phyloP scores from a whole-genome alignment of 2,797 vertebrate genomes.

The Pantherophis vulpinus region DNA sequence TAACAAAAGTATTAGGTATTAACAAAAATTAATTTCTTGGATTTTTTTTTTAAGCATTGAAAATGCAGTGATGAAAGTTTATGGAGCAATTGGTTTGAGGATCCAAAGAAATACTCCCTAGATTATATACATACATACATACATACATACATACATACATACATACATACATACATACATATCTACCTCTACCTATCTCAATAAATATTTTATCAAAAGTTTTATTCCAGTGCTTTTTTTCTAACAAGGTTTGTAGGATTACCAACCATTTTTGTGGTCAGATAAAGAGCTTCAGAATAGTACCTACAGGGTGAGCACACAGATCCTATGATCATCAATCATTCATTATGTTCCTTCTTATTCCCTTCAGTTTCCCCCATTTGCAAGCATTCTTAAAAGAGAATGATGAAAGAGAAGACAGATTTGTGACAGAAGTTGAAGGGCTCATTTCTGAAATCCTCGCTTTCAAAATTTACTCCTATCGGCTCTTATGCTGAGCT shows the following conservation, averaged over 20 bases:
- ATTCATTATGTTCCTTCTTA: neutral
- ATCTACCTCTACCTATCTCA: neutral
- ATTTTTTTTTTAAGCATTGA: too few relatives aligned
- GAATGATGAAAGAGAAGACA: neutral
- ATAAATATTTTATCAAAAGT: neutral
- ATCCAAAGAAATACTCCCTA: neutral
- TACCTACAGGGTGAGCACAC: neutral
- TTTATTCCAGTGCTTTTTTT: neutral
- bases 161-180: too few relatives aligned
- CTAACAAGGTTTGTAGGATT: neutral
- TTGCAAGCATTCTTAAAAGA: neutral
- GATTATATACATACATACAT: too few relatives aligned
- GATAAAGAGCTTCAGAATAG: neutral
- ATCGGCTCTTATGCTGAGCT: neutral
- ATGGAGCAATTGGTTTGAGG: neutral
- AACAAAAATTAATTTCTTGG: too few relatives aligned
- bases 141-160: too few relatives aligned
- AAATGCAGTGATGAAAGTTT: neutral
- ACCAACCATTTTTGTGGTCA: neutral
- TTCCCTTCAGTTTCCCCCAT: neutral
- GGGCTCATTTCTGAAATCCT: neutral
- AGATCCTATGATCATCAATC: neutral
- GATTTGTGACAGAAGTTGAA: neutral
- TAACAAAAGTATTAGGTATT: too few relatives aligned
- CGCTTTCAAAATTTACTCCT: neutral